Base-by-base conservation (phyloP, 2,888 invertebrate genomes). In the Erynnis tages region DNA sequence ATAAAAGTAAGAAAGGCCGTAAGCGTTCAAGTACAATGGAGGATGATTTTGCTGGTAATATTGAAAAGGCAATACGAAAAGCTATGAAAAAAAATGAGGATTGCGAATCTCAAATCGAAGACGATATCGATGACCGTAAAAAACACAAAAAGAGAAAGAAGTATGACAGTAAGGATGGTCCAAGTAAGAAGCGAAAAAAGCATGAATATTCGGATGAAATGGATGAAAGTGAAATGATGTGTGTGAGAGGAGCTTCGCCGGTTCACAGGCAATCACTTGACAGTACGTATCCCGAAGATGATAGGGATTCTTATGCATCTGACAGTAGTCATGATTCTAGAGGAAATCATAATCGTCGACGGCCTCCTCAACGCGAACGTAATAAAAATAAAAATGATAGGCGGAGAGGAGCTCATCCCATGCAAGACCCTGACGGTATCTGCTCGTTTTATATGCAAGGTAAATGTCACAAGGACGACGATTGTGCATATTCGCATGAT, bases 391-490 rank as follows among this genome's bases (percentile, higher is more conserved):
- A 87, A 73, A 86, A 80, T 79, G 73, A 89, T 27, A 90, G 90
- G 56, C 78, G 90, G 63, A 88, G 92, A 56, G 90, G 91, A 37
- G 86, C 90, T 38, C 91, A 91, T 68, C 91, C 91, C 10, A 82
- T 89, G 72, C 93, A 93, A 74, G 93, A 93, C 70, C 90, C 92
- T 4, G 94, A 94, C 55, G 92, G 93, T 11, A 92, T 96, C 57
- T 97, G 97, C 74, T 91, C 94, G 60, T 96, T 94, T 84, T 96
- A 92, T 75, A 93, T 96, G 91, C 96, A 96, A 83, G 97, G 97
- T 52, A 96, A 96, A 82, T 97, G 97, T 77, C 93, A 94, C 67
- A 93, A 93, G 88, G 95, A 96, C 53, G 93, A 94, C 54, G 96
- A 96, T 62, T 97, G 97, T 80, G 92, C 93, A 41, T 97, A 94